A percentile compares a stretch with the other conserved stretches of the same genome.
Evolutionary conservation across 1,140 invertebrate species (phyloP).

Genomic region (Drosophila kepulauana): DNA sequence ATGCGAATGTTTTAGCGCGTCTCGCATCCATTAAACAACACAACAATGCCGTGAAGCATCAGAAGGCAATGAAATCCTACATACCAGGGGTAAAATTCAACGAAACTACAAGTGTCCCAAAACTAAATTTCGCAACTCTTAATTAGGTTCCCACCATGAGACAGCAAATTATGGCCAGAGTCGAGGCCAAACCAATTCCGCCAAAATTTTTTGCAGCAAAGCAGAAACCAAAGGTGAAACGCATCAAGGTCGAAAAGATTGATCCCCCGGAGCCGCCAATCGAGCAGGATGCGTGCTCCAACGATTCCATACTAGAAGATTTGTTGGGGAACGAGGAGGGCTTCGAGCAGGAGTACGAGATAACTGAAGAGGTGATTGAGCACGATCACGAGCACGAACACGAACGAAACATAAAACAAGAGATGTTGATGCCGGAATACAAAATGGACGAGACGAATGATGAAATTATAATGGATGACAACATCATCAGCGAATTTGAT

Average conservation of each 20-base stretch:
- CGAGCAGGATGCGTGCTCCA: conserved; percentile 44
- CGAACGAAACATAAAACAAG: conserved; percentile 13
- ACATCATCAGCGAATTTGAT: conserved; percentile 68
- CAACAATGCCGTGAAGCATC: conserved; percentile 60
- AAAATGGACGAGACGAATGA: conserved; percentile 32
- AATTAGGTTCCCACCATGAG: too few relatives aligned
- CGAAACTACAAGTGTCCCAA: neutral
- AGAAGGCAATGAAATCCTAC: conserved; percentile 38
- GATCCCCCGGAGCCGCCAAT: conserved; percentile 24
- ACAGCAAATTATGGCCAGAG: too few relatives aligned
- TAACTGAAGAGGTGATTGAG: conserved; percentile 23
- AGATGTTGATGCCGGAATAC: conserved; percentile 6
- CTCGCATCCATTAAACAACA: conserved; percentile 72
- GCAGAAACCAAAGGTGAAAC: conserved; percentile 23
- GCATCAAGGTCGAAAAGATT: conserved; percentile 14
- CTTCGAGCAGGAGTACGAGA: conserved; percentile 31
- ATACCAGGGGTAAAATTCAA: neutral
- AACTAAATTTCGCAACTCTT: neutral
- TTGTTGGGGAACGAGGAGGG: conserved; percentile 56
- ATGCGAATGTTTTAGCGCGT: conserved; percentile 58
- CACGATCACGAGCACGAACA: neutral
- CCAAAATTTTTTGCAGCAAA: conserved; percentile 20
- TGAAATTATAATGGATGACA: conserved; percentile 43
- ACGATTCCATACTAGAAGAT: conserved; percentile 68
- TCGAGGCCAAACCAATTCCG: neutral